Evolutionary conservation across 2,113 vertebrate genomes (phyloP).

Genomic region (Falcunculus frontatus): DNA sequence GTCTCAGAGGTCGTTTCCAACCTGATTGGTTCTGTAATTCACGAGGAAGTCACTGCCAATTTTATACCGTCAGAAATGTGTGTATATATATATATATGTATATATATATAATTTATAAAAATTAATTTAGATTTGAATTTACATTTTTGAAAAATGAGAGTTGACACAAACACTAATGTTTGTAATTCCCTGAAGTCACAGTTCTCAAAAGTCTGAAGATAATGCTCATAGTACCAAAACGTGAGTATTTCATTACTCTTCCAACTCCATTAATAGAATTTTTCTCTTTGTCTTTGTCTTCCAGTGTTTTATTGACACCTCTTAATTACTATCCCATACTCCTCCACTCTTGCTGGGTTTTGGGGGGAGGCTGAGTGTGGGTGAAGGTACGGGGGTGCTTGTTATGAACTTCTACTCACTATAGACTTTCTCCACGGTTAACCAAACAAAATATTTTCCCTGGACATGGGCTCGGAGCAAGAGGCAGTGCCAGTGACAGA

Average conservation of each 20-base stretch:
- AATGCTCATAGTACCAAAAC: not conserved
- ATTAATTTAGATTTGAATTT: not conserved
- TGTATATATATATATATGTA: too few relatives aligned
- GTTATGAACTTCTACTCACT: not conserved
- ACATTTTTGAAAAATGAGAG: not conserved
- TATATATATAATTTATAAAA: not conserved
- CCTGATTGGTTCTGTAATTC: not conserved
- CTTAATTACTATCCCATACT: not conserved
- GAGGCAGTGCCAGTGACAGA: not conserved
- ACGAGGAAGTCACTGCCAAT: not conserved
- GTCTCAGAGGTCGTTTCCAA: not conserved
- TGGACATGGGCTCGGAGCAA: not conserved
- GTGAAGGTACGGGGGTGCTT: not conserved
- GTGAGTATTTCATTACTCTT: not conserved
- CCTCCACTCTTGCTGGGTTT: not conserved
- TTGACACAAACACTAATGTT: not conserved
- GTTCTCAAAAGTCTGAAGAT: not conserved
- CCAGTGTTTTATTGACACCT: not conserved
- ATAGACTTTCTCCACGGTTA: not conserved
- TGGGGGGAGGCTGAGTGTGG: not conserved
- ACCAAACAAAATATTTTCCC: not conserved
- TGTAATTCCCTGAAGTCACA: not conserved
- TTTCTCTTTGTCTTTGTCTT: not conserved
- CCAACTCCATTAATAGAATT: not conserved
- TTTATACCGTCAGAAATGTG: not conserved